Evolutionary conservation across 2,888 invertebrate species (phyloP).

Genomic region (Magallana nippona): DNA sequence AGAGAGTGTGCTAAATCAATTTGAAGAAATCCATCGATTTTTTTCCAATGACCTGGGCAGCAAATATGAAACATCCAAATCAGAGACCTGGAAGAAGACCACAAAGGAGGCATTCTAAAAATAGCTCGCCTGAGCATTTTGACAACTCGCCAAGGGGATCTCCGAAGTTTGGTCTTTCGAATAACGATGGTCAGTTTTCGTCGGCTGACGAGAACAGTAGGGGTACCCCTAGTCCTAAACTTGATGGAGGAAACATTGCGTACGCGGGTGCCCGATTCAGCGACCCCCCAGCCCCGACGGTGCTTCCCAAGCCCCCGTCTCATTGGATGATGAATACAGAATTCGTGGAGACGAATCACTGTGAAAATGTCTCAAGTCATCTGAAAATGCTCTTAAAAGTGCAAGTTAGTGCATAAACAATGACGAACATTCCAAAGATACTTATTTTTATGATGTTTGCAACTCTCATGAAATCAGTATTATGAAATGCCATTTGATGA

Average conservation of each 20-base stretch:
- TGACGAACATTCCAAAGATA: conserved; percentile 49
- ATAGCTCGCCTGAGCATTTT: conserved; percentile 1
- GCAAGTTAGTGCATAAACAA: conserved; percentile 42
- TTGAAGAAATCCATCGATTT: conserved; percentile 1
- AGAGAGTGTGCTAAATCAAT: background rate
- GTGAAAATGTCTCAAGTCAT: conserved; percentile 74
- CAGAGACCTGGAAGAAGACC: conserved; percentile 14
- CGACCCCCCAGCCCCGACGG: conserved; percentile 89
- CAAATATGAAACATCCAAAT: conserved; percentile 18
- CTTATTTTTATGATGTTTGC: conserved; percentile 36
- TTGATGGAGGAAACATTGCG: conserved; percentile 51
- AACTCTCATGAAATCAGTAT: conserved; percentile 39
- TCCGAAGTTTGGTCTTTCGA: background rate
- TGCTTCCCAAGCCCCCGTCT: conserved; percentile 89
- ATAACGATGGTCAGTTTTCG: conserved; percentile 30
- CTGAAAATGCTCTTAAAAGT: conserved; percentile 78
- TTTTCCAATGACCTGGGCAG: conserved; percentile 21
- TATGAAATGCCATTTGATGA: conserved; percentile 27
- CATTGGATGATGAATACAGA: conserved; percentile 84
- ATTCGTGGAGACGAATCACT: conserved; percentile 52
- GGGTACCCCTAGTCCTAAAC: conserved; percentile 38
- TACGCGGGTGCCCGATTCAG: conserved; percentile 90
- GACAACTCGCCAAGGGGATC: conserved; percentile 30
- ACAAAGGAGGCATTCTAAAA: conserved; percentile 11
- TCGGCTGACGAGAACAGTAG: conserved; percentile 30